These are phyloP conservation scores for Ectemnius continuus DNA, from an alignment of 2,888 invertebrate species.

Conservation along the genomic window DNA sequence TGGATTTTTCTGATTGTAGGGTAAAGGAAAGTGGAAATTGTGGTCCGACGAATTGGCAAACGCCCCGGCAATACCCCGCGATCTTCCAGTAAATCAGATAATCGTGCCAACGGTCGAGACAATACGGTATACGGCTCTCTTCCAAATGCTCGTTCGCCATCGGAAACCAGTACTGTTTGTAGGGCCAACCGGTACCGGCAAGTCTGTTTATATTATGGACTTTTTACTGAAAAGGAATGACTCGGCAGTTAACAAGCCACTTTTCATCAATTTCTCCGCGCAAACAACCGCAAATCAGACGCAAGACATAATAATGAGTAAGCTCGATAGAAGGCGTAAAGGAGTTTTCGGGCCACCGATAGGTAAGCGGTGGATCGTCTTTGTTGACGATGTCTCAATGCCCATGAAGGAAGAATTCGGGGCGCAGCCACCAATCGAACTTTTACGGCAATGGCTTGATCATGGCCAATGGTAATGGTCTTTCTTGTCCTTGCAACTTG, in stretches of 20 bases:
- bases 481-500: neutral
- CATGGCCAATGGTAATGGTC: conserved; percentile 86
- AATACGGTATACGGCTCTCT: conserved; percentile 88
- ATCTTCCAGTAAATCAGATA: conserved; percentile 96
- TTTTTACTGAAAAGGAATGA: conserved; percentile 90
- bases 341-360: conserved; percentile 95
- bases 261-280: conserved; percentile 95
- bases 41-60: conserved; percentile 92
- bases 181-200: conserved; percentile 97
- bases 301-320: conserved; percentile 96
- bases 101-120: conserved; percentile 96
- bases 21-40: conserved; percentile 94
- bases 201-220: conserved; percentile 92
- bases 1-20: conserved; percentile 72
- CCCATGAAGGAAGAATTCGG: conserved; percentile 93
- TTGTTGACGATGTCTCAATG: conserved; percentile 98
- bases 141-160: conserved; percentile 89
- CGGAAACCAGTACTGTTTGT: conserved; percentile 91
- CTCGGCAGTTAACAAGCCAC: conserved; percentile 87
- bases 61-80: conserved; percentile 89
- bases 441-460: conserved; percentile 93
- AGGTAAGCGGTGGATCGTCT: conserved; percentile 92
- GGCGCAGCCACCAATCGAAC: conserved; percentile 96
- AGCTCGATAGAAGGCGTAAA: conserved; percentile 94
- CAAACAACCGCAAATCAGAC: conserved; percentile 96